Percentiles rank a stretch among this genome's conserved stretches.
Conservation (phyloP, 1,140 invertebrate genomes). For the Cyrtorhinus lividipennis region DNA sequence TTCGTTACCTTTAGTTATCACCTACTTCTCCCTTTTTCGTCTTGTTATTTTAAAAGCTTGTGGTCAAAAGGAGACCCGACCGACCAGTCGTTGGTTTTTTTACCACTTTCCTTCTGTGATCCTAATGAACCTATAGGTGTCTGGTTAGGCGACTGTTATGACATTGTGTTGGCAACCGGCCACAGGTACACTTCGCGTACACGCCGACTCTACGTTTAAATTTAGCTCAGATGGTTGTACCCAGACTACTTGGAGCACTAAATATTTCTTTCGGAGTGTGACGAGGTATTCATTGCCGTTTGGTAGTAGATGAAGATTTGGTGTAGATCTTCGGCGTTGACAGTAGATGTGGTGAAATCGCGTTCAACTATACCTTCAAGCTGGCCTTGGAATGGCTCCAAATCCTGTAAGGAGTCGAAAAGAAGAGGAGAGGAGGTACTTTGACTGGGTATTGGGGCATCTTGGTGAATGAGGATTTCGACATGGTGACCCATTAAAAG, state of each 20-base stretch:
- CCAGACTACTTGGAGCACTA: neutral
- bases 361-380: too few relatives aligned
- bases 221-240: neutral
- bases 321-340: too few relatives aligned
- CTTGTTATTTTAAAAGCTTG: neutral
- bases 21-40: neutral
- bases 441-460: too few relatives aligned
- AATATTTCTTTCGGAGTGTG: too few relatives aligned
- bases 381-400: too few relatives aligned
- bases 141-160: constrained; percentile 7
- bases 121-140: constrained; percentile 8
- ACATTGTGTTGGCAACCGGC: neutral
- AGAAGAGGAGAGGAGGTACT: too few relatives aligned
- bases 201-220: neutral
- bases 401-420: too few relatives aligned
- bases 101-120: neutral
- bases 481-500: too few relatives aligned
- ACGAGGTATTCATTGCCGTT: too few relatives aligned
- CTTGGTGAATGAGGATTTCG: too few relatives aligned
- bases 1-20: neutral
- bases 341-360: too few relatives aligned
- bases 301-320: too few relatives aligned
- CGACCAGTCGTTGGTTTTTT: neutral
- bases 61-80: neutral
- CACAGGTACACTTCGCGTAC: constrained; percentile 6